Base-by-base conservation (phyloP, 1,140 invertebrate genomes). In the Drosophila persimilis region DNA sequence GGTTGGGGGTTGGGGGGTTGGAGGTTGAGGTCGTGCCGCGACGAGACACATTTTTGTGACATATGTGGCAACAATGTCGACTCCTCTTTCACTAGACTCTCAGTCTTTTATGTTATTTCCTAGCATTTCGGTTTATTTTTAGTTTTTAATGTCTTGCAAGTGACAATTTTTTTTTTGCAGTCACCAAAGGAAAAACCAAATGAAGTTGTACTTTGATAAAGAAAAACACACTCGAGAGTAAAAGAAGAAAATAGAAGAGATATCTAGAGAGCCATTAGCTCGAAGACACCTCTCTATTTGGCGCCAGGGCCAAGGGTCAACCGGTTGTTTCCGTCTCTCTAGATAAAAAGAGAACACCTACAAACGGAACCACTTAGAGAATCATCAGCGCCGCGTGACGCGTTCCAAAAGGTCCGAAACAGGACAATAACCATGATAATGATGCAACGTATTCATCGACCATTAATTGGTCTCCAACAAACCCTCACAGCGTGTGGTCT, bases 371-470 rank as follows among this genome's bases (percentile, higher is more conserved):
- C 80, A 85, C 80, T 86, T 79, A 77, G 73, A 50, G 9, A 22
- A 55, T 39, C 35, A 44, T 7, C 20, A 60, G 50, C 41, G 47
- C 62, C 43, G 43, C 71, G 60, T 79, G 71, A 80, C 74, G 73
- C 66, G 55, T 71, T 57, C 73, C 45, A 55, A 48, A 73, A n/a
- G 20, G 22, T 29, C 29, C 35, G 24, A 17, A 17, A 26, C 81
- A 85, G 81, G 81, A 85, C 83, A 86, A 88, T 85, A 78, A 88
- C 62, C 41, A 64, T 77, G 81, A 85, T 85, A 84, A 85, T 85
- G 81, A 77, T 71, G 81, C 73, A 76, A 85, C 81, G 74, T 65
- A 86, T 86, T 77, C 77, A 85, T 85, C 69, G 66, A 22, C 39
- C 80, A 77, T 85, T 85, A 85, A 85, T 84, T 83, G 74, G 65